Percentiles rank a stretch among this genome's conserved stretches.
Conservation (phyloP, 2,888 invertebrate genomes). For the Drosophila villosipedis region DNA sequence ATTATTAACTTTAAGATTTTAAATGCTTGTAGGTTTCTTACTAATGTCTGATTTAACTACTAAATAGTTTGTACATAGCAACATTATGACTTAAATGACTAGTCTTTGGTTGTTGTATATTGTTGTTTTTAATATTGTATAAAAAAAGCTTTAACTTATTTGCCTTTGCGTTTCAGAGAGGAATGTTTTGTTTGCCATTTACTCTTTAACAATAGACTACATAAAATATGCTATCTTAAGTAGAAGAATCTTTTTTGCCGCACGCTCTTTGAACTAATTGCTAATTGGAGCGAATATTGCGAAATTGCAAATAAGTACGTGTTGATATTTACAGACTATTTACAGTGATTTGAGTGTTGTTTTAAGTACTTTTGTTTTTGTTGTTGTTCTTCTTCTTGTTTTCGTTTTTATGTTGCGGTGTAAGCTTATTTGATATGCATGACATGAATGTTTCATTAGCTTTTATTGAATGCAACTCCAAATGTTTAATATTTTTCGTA, state of each 20-base stretch:
- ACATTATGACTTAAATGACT: constrained; percentile 78
- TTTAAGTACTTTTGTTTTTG: constrained; percentile 44
- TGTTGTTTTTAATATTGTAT: constrained; percentile 36
- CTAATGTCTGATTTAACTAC: constrained; percentile 31
- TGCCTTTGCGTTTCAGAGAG: constrained; percentile 61
- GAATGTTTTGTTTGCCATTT: constrained; percentile 58
- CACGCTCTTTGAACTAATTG: constrained; percentile 56
- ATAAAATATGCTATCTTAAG: constrained; percentile 28
- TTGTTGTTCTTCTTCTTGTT: neutral
- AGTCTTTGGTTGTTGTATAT: constrained; percentile 82
- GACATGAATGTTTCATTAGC: constrained; percentile 64
- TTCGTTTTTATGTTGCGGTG: constrained; percentile 21
- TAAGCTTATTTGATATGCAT: constrained; percentile 71
- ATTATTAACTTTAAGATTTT: constrained; percentile 49
- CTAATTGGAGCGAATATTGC: constrained; percentile 65
- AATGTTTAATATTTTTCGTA: constrained; percentile 25
- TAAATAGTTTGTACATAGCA: constrained; percentile 75
- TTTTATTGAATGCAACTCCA: constrained; percentile 40
- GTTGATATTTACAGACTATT: constrained; percentile 72
- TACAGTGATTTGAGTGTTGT: constrained; percentile 57
- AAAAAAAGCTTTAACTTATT: constrained; percentile 69
- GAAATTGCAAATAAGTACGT: constrained; percentile 48
- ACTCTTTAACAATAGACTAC: constrained; percentile 22
- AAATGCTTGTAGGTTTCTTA: constrained; percentile 11
- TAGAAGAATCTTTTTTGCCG: constrained; percentile 40